Base-by-base conservation (phyloP, 2,797 vertebrate species). In the Craterocephalus amniculus region DNA sequence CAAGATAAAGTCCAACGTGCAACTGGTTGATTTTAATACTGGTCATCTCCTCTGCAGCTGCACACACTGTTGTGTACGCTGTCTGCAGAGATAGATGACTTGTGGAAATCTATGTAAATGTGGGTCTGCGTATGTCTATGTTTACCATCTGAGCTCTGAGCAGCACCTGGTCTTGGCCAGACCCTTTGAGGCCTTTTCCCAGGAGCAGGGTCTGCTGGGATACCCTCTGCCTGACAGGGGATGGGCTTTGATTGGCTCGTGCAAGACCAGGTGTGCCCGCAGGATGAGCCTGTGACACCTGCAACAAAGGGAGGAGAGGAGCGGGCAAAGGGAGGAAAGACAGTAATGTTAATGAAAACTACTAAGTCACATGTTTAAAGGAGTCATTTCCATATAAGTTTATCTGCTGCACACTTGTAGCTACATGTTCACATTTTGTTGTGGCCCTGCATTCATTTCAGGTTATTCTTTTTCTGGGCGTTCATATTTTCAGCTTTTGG, bases 111-210 rank as follows among this genome's bases (percentile, higher is more conserved):
- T 75, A 49, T 71, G 78, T 65, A 31, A 16, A 0, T 63, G 62
- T 58, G 54, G 51, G 67, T 70, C 45, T 74, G 68, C 59, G 40
- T 68, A 60, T 56, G 1, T 72, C 0, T 57, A 6, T 83, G 87
- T 93, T 95, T 92, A 99, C 97, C 97, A 98, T 98, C 90, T 98
- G 96, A 89, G 97, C 97, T 88, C 96, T 92, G 0, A 98, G 96
- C 82, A 99, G 97, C 96, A 98, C 97, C 76, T 99, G 97, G 88
- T 97, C 96, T 86, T 96, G 97, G 70, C 95, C 97, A 24, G 96
- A 92, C 81, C 95, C 96, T 79, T 95, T 95, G 83, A 96, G 95
- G 82, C 95, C 95, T 87, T 96, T 97, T 78, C 97, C 97, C 67
- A 99, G 89, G 79, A 98, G 93, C 95, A 98, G 91, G 0, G 97